Base-by-base conservation (phyloP, 2,113 vertebrate genomes). In the Lynx canadensis region DNA sequence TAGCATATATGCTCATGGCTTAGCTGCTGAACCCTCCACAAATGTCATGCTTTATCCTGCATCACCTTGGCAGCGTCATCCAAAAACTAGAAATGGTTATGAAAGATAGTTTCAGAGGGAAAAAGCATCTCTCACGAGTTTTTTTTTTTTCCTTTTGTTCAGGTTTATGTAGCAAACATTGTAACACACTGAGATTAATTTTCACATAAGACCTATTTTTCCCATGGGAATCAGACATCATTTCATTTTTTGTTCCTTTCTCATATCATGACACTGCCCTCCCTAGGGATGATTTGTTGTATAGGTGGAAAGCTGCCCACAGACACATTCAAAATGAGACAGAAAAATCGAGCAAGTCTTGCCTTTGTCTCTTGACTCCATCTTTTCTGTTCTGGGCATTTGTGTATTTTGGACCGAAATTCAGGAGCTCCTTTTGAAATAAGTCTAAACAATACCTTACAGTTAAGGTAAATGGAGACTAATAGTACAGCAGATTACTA, bases 111-210 rank as follows among this genome's bases (percentile, higher is more conserved):
- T 92, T 85, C 33, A 23, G 81, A 48, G 12, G 33, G 18, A 73
- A 63, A 94, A 90, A 48, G 25, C 19, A 23, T 84, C 80, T 94
- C 74, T 60, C 36, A 21, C 33, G 41, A 60, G 76, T 60, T 83
- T 52, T 21, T 94, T 38, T 60, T 57, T 83, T 87, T 80, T 38
- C 78, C 91, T 97, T 96, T 97, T 93, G 57, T 86, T 88, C 92
- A 92, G 82, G 93, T 97, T 90, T 96, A 73, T 96, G 89, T 2
- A 91, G 38, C 48, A 93, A 98, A 97, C 31, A 97, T 98, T 94
- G 60, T 86, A 98, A 74, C 92, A 97, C 55, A 97, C 91, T 71
- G 89, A 96, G 97, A 98, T 97, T 97, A 96, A 98, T 97, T 97
- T 97, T 97, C 94, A 93, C 91, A 45, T 52, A 96, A 97, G 83